These are phyloP conservation scores for Kryptopterus vitreolus DNA, from an alignment of 2,797 vertebrate genomes.

Conservation along the genomic window DNA sequence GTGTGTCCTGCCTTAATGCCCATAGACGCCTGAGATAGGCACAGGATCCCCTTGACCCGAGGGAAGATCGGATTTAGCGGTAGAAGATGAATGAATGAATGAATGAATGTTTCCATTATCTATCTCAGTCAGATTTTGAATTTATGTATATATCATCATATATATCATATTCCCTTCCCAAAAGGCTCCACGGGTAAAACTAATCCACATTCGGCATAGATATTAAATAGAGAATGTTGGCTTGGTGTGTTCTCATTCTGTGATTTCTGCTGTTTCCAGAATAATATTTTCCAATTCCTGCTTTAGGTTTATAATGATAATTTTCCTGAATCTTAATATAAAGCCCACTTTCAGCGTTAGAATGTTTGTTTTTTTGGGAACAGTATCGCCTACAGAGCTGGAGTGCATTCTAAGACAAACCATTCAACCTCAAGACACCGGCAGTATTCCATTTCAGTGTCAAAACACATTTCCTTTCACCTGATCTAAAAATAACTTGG, in stretches of 20 bases:
- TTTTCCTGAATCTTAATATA: conserved; percentile 4
- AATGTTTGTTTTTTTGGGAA: conserved; percentile 11
- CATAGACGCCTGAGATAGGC: too few relatives aligned
- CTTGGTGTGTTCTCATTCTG: not conserved
- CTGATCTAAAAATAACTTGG: conserved; percentile 4
- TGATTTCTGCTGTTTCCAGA: conserved; percentile 1
- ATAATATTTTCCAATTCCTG: not conserved
- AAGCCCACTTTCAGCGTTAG: conserved; percentile 1
- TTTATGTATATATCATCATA: too few relatives aligned
- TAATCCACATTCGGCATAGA: not conserved
- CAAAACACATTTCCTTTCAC: not conserved
- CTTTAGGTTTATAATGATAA: not conserved
- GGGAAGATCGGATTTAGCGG: too few relatives aligned
- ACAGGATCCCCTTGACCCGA: too few relatives aligned
- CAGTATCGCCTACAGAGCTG: not conserved
- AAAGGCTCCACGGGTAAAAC: not conserved
- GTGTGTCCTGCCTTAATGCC: too few relatives aligned
- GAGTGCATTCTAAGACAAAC: conserved; percentile 15
- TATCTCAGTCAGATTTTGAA: too few relatives aligned
- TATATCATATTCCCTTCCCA: too few relatives aligned
- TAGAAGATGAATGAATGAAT: too few relatives aligned
- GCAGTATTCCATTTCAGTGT: conserved; percentile 19
- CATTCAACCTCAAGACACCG: not conserved
- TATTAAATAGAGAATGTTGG: not conserved
- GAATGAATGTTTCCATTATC: too few relatives aligned